Evolutionary conservation across 2,888 invertebrate species (phyloP).

Genomic region (Prenolepis imparis): DNA sequence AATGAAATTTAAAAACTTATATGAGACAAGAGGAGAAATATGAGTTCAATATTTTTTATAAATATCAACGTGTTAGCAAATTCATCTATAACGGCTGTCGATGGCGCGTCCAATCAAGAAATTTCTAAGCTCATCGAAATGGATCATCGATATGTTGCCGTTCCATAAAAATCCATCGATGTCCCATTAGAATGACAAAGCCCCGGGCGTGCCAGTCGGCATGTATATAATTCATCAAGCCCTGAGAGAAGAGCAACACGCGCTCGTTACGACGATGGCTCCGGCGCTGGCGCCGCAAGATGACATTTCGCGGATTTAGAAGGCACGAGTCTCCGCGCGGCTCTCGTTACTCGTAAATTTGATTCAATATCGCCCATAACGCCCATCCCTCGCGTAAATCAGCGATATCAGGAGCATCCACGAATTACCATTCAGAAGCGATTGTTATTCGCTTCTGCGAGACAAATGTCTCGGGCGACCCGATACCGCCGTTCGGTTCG

Average conservation of each 20-base stretch:
- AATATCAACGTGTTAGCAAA: not conserved
- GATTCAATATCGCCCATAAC: constrained; percentile 36
- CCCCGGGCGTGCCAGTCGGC: not conserved
- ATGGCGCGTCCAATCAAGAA: not conserved
- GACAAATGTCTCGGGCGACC: constrained; percentile 54
- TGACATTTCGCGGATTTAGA: constrained; percentile 51
- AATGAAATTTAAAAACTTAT: not conserved
- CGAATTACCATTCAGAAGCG: constrained; percentile 55
- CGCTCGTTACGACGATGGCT: constrained; percentile 44
- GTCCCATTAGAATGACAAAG: constrained; percentile 43
- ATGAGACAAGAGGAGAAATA: not conserved
- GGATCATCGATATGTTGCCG: not conserved
- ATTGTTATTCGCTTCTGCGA: constrained; percentile 55
- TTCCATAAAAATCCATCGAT: constrained; percentile 8
- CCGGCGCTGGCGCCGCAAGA: constrained; percentile 39
- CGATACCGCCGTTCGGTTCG: constrained; percentile 34
- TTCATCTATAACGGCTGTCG: not conserved
- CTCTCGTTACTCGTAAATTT: constrained; percentile 49
- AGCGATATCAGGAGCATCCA: constrained; percentile 47
- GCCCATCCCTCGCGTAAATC: constrained; percentile 47
- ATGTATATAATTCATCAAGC: constrained; percentile 49
- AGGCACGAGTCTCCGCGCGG: constrained; percentile 21
- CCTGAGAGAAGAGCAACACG: constrained; percentile 1
- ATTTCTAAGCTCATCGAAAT: constrained; percentile 13
- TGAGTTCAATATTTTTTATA: not conserved